Percentiles rank a stretch among this genome's conserved stretches.
These are phyloP conservation scores for Aplochiton taeniatus DNA, from an alignment of 2,797 vertebrate genomes.

Conservation along the genomic window DNA sequence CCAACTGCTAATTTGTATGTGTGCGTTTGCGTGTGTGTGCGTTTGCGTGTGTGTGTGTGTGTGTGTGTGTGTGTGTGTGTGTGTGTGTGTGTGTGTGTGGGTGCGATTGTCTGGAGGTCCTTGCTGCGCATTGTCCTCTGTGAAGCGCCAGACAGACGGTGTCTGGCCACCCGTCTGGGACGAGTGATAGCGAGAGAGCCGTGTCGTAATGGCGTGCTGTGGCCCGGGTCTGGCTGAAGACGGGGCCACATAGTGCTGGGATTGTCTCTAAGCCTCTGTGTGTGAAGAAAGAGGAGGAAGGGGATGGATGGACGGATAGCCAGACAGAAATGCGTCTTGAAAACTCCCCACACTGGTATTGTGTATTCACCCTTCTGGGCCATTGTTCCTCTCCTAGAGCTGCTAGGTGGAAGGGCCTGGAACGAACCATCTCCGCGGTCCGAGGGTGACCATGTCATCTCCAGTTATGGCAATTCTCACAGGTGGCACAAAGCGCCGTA, in stretches of 20 bases:
- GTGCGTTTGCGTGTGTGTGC: too few species aligned
- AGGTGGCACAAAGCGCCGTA: too few species aligned
- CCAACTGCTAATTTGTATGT: too few species aligned
- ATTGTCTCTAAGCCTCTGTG: conserved; percentile 48
- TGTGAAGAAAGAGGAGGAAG: conserved; percentile 48
- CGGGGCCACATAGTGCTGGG: conserved; percentile 27
- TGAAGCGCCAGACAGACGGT: conserved; percentile 54
- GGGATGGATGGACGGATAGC: conserved; percentile 24
- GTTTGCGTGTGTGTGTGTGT: too few species aligned
- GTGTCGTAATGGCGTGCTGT: conserved; percentile 37
- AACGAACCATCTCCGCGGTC: too few species aligned
- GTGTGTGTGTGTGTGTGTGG: conserved; percentile 41
- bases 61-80: neutral
- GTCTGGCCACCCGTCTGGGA: conserved; percentile 64
- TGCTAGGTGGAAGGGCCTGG: too few species aligned
- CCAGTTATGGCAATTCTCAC: too few species aligned
- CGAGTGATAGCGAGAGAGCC: conserved; percentile 25
- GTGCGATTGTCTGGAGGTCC: neutral
- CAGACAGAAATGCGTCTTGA: neutral
- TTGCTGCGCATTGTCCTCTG: conserved; percentile 53
- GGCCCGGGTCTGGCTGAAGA: conserved; percentile 39
- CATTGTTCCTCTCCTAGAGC: neutral
- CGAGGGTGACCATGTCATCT: too few species aligned
- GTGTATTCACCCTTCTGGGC: conserved; percentile 21
- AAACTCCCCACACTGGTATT: conserved; percentile 35